phyloP scores from a whole-genome alignment of 2,888 invertebrate species.

The Mamestra brassicae region DNA sequence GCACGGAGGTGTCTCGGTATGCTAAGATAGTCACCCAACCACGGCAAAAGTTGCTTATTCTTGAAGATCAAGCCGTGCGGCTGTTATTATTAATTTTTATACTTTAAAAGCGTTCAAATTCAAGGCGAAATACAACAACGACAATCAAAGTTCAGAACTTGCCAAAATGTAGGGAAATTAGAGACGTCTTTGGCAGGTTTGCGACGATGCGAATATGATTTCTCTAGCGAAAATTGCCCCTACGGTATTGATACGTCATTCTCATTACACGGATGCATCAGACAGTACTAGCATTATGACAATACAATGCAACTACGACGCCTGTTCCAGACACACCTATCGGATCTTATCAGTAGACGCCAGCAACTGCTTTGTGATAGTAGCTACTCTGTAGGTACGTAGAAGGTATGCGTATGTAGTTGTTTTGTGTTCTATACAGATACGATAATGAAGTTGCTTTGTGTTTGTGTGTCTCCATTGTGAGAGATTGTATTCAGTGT shows the following conservation, averaged over 20 bases:
- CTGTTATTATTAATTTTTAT: no score
- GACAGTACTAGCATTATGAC: background rate
- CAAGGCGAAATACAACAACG: no score
- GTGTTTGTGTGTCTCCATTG: background rate
- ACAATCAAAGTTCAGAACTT: no score
- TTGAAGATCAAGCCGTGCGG: no score
- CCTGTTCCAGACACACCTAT: slow-evolving; percentile 24
- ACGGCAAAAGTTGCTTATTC: no score
- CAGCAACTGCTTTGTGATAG: slow-evolving; percentile 30
- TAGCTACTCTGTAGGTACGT: background rate
- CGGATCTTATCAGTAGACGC: slow-evolving; percentile 28
- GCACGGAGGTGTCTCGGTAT: no score
- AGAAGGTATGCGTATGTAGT: background rate
- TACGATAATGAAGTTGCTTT: background rate
- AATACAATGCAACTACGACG: slow-evolving; percentile 20
- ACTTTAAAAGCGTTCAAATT: no score
- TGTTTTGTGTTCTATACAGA: background rate
- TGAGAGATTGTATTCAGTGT: no score
- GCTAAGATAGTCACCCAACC: no score
- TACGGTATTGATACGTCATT: background rate
- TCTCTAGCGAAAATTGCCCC: background rate
- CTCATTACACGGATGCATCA: slow-evolving; percentile 5
- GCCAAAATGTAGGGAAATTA: no score
- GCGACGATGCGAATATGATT: background rate
- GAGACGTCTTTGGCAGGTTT: background rate